Base-by-base conservation (phyloP, 2,113 vertebrate species). In the Cheilinus undulatus region DNA sequence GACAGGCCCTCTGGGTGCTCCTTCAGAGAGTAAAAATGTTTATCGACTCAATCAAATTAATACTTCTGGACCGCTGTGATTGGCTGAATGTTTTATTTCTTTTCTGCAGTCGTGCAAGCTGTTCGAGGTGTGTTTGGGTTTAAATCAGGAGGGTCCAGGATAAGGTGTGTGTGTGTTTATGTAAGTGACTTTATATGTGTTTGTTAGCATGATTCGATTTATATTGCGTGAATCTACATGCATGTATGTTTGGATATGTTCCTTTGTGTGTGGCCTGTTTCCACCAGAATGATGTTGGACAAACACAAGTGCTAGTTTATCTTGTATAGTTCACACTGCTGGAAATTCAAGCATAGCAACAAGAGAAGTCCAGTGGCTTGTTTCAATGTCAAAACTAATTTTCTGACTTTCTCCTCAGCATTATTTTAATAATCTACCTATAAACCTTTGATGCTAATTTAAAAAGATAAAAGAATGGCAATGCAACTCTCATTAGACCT, bases 31-130 rank as follows among this genome's bases (percentile, higher is more conserved):
- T 28, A 15, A 75, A 78, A 59, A 73, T 88, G 67, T 84, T 87
- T 87, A 87, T 51, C 49, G 17, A 43, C 66, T 89, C 85, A 78
- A 75, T 88, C 83, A 89, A 71, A 87, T 80, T n/a, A 86, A 88
- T 86, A 56, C 42, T 34, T 43, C 17, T 74, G 69, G 85, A 85
- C 79, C 38, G 20, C 59, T 72, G 72, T 58, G 69, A 77, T 80
- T 66, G 8, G 43, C 57, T 40, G 70, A 27, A 71, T 84, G 82
- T 76, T 83, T 83, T 63, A 58, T 79, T 84, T 89, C 58, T 51
- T 52, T 34, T 7, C 52, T 72, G 60, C 23, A 65, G 38, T 77
- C 77, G 61, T 17, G 34, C 69, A 54, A 26, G 14, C 53, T 70
- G 17, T 13, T 43, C 14, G 70, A 65, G 40, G 54, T 60, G 65